Evolutionary conservation across 2,113 vertebrate genomes (phyloP).

Genomic region (Sinocyclocheilus anophthalmus): DNA sequence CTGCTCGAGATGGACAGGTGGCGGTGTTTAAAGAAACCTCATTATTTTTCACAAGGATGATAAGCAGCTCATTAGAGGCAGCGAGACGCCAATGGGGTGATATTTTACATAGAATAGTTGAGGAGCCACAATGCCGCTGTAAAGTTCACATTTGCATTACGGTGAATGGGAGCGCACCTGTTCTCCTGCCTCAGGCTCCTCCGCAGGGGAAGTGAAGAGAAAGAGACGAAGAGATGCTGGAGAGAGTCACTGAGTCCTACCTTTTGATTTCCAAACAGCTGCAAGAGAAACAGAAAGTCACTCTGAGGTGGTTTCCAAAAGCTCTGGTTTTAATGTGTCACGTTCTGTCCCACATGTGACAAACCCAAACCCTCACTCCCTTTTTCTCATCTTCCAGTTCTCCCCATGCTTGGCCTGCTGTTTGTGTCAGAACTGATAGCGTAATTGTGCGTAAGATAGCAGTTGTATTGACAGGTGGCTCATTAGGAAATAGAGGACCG

Average conservation of each 20-base stretch:
- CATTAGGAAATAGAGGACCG: constrained; percentile 68
- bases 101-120: constrained; percentile 56
- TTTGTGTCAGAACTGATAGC: constrained; percentile 38
- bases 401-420: constrained; percentile 33
- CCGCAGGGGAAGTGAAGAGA: constrained; percentile 12
- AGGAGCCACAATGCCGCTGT: constrained; percentile 58
- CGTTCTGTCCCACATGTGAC: not conserved
- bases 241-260: constrained; percentile 5
- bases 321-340: constrained; percentile 1
- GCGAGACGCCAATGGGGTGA: constrained; percentile 47
- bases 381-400: constrained; percentile 56
- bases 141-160: constrained; percentile 78
- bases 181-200: constrained; percentile 27
- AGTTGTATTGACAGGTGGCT: constrained; percentile 69
- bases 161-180: constrained; percentile 46
- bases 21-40: constrained; percentile 51
- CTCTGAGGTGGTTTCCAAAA: constrained; percentile 30
- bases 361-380: constrained; percentile 36
- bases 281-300: not conserved
- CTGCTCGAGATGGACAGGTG: constrained; percentile 42
- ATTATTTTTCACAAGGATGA: constrained; percentile 64
- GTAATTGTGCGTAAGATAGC: constrained; percentile 55
- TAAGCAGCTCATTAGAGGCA: constrained; percentile 63
- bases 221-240: not conserved
- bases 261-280: constrained; percentile 33